A percentile compares a stretch with the other conserved stretches of the same genome.
Conservation (phyloP, 1,140 invertebrate genomes). For the Alviniconcha marisindica region DNA sequence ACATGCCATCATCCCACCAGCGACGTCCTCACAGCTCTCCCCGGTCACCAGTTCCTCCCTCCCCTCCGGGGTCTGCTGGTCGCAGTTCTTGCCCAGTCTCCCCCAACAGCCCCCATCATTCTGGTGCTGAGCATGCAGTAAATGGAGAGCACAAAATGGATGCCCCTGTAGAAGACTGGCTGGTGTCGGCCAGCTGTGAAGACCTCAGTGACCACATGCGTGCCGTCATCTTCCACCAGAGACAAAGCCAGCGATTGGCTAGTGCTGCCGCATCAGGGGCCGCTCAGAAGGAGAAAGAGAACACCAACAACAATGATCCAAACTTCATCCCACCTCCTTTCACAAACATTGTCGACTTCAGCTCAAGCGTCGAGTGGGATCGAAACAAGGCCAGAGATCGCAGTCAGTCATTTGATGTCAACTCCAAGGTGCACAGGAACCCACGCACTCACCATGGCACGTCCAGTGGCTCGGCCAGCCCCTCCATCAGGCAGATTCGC, state of each 20-base stretch:
- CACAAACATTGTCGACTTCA: slow-evolving; percentile 8
- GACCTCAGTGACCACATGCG: slow-evolving; percentile 65
- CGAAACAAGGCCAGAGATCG: slow-evolving; percentile 9
- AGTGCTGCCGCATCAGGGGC: neutral
- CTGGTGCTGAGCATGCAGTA: neutral
- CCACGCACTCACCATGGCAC: neutral
- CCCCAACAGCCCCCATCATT: neutral
- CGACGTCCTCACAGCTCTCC: slow-evolving; percentile 17
- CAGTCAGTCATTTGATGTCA: slow-evolving; percentile 28
- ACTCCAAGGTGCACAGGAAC: slow-evolving; percentile 17
- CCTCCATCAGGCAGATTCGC: slow-evolving; percentile 56
- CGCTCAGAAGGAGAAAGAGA: neutral
- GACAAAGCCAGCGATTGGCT: slow-evolving; percentile 25
- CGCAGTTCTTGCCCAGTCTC: slow-evolving; percentile 15
- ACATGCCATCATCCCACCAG: too few species aligned
- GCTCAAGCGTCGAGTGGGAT: slow-evolving; percentile 13
- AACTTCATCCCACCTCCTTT: slow-evolving; percentile 28
- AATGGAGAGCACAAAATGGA: neutral
- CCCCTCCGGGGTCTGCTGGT: neutral
- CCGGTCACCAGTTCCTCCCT: neutral
- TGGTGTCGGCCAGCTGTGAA: slow-evolving; percentile 69
- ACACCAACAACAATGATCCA: neutral
- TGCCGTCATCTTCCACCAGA: slow-evolving; percentile 52
- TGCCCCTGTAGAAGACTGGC: slow-evolving; percentile 43
- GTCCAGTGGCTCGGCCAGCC: slow-evolving; percentile 16